Conservation (phyloP, 2,113 vertebrate species). For the Mola mola region DNA sequence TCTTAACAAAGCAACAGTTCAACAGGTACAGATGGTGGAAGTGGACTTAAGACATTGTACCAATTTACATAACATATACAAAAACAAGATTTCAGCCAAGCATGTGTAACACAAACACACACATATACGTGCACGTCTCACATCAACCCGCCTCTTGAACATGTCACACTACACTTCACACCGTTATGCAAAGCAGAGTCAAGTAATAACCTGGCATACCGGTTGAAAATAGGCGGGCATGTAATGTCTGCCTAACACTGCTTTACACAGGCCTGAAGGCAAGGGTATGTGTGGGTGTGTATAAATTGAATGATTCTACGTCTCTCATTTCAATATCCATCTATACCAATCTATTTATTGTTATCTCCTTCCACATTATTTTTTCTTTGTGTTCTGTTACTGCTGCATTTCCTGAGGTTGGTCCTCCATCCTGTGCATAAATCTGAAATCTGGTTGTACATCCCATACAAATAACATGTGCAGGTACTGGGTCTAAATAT, state of each 20-base stretch:
- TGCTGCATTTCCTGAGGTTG: constrained; percentile 24
- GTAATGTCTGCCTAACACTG: constrained; percentile 45
- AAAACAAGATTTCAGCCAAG: constrained; percentile 24
- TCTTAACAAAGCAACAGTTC: constrained; percentile 4
- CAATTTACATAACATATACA: constrained; percentile 15
- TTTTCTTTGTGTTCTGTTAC: constrained; percentile 27
- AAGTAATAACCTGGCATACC: constrained; percentile 50
- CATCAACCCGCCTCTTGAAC: constrained; percentile 60
- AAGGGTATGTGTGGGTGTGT: neutral
- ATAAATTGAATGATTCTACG: constrained; percentile 24
- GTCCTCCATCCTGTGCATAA: constrained; percentile 14
- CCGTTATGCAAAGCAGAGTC: constrained; percentile 35
- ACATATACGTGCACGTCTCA: constrained; percentile 7
- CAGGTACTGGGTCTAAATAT: too few species aligned
- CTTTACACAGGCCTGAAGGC: constrained; percentile 15
- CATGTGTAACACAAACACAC: constrained; percentile 22
- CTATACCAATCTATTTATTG: constrained; percentile 10
- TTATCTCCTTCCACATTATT: constrained; percentile 38
- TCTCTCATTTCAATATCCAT: too few species aligned
- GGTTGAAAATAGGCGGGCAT: constrained; percentile 59
- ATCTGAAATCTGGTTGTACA: constrained; percentile 4
- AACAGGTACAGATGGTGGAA: constrained; percentile 6
- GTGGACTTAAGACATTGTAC: constrained; percentile 5
- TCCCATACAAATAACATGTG: too few species aligned
- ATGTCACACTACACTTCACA: constrained; percentile 69